phyloP scores from a whole-genome alignment of 2,113 vertebrate genomes.

The Deroptyus accipitrinus region DNA sequence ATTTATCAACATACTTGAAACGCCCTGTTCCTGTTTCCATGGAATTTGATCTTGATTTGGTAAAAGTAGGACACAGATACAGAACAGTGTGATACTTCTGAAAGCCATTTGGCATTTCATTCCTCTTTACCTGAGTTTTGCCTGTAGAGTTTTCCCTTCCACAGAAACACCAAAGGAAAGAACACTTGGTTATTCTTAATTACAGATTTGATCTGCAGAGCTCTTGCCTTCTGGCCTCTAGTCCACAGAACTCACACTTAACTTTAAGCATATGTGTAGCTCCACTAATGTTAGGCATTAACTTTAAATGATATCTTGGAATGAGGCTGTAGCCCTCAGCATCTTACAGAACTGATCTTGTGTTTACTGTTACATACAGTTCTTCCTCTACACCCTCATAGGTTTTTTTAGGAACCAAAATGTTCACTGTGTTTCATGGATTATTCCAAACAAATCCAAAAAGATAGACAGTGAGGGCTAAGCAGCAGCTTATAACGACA shows the following conservation, averaged over 20 bases:
- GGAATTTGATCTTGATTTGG: not conserved
- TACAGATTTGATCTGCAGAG: not conserved
- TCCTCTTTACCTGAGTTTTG: not conserved
- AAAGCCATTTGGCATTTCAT: not conserved
- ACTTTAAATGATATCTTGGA: not conserved
- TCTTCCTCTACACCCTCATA: not conserved
- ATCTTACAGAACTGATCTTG: not conserved
- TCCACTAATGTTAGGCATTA: not conserved
- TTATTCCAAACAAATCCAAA: not conserved
- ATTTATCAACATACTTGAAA: not conserved
- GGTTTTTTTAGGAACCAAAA: not conserved
- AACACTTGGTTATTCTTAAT: not conserved
- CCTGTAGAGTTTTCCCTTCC: not conserved
- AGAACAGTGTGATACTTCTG: not conserved
- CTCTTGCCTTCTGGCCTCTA: not conserved
- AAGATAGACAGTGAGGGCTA: not conserved
- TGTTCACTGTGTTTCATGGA: not conserved
- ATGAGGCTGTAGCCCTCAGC: not conserved
- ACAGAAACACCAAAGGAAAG: not conserved
- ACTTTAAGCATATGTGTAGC: not conserved
- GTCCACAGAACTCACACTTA: not conserved
- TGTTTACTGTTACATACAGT: not conserved
- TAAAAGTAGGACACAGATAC: not conserved
- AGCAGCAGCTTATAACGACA: not conserved
- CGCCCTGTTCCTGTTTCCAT: not conserved